Evolutionary conservation across 2,797 vertebrate genomes (phyloP).

Genomic region (Sphaeramia orbicularis): DNA sequence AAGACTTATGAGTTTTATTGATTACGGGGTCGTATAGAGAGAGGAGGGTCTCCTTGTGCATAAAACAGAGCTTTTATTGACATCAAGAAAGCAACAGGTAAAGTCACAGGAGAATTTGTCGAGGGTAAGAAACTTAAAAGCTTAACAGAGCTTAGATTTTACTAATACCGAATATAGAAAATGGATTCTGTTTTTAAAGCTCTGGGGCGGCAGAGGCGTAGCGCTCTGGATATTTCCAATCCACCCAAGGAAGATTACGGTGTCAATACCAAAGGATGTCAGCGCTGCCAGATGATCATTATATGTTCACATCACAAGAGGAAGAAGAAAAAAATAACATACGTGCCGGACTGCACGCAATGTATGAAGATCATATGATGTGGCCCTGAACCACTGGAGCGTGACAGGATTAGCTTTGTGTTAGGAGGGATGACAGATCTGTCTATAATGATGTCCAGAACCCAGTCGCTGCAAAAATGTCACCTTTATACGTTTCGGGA

Average conservation of each 20-base stretch:
- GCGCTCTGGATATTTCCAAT: conserved; percentile 19
- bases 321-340: neutral
- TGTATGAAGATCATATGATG: conserved; percentile 10
- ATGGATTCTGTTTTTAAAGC: conserved; percentile 14
- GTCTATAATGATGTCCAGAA: neutral
- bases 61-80: conserved; percentile 48
- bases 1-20: conserved; percentile 76
- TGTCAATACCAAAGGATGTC: conserved; percentile 25
- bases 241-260: conserved; percentile 30
- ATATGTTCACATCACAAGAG: conserved; percentile 28
- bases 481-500: too few relatives aligned
- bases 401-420: conserved; percentile 6
- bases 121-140: conserved; percentile 24
- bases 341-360: conserved; percentile 4
- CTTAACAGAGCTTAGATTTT: neutral
- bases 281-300: conserved; percentile 17
- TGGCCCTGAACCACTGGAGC: conserved; percentile 1
- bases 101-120: conserved; percentile 47
- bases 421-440: conserved; percentile 7
- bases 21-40: conserved; percentile 54
- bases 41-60: conserved; percentile 13
- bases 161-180: conserved; percentile 17
- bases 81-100: conserved; percentile 49
- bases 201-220: neutral
- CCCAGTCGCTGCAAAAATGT: too few relatives aligned